Evolutionary conservation across 2,797 vertebrate genomes (phyloP).

Genomic region (Enteromius argenteus): DNA sequence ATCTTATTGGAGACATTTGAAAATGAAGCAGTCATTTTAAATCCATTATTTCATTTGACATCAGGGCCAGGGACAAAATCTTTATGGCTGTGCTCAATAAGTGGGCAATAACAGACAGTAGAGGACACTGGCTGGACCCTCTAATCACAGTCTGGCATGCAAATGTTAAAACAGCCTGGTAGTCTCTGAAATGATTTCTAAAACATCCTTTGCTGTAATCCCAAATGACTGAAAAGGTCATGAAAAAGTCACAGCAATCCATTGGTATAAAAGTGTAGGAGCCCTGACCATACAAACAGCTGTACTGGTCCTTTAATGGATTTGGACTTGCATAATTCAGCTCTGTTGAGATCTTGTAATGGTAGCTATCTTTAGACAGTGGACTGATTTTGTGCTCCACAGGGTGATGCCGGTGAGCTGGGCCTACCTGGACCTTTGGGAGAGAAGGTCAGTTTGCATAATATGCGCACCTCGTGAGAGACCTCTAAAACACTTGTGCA

Average conservation of each 20-base stretch:
- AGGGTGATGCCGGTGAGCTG: constrained; percentile 86
- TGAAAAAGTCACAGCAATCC: constrained; percentile 3
- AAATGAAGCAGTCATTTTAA: background rate
- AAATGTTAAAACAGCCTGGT: background rate
- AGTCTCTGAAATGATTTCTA: constrained; percentile 4
- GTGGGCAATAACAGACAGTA: background rate
- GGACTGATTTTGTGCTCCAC: constrained; percentile 45
- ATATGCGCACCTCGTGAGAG: constrained; percentile 10
- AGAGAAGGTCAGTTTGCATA: constrained; percentile 79
- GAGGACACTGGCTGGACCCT: background rate
- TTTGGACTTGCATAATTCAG: constrained; percentile 58
- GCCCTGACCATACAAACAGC: constrained; percentile 8
- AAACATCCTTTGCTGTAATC: constrained; percentile 4
- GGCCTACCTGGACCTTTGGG: constrained; percentile 87
- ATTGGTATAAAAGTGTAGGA: background rate
- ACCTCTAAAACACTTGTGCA: constrained; percentile 21
- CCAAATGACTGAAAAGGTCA: background rate
- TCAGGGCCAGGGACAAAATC: background rate
- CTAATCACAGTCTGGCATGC: background rate
- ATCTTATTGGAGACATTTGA: background rate
- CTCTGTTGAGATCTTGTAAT: constrained; percentile 50
- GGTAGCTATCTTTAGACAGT: constrained; percentile 53
- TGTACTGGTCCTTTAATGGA: constrained; percentile 44
- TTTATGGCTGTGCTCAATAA: background rate
- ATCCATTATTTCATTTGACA: background rate